Evolutionary conservation across 2,888 invertebrate genomes (phyloP), one percentile per base, ranked within the genome.

Genomic region (Odontomyia ornata): DNA sequence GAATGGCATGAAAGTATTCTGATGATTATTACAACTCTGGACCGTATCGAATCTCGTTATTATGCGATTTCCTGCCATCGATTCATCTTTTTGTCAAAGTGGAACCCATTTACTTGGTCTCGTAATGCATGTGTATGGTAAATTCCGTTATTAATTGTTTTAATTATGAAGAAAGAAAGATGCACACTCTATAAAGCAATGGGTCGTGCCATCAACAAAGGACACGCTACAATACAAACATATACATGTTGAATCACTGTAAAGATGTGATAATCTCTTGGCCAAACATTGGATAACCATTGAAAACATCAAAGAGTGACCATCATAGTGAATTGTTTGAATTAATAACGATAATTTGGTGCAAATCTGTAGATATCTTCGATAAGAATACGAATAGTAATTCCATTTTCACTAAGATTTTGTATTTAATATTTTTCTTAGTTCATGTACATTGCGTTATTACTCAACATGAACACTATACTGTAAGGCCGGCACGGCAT

Each of bases 61-160:
- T 47, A 67, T 47, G 52, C 36, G 60, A 57, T 43, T 60, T 43
- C 47, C 65, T 47, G 56, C 25, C 21, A 52, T 47, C 76, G 30
- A 76, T 76, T 76, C 76, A 76, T 76, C 76, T 65, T 76, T 67
- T 65, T 52, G 65, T 65, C 65, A 64, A 28, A 46, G 52, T n/a
- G 25, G 15, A 28, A n/a, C 11, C 18, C 23, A 60, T 57, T n/a
- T 62, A 11, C 43, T 57, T 43, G 57, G 36, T 28, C 28, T 47
- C 64, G 21, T 62, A 13, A 25, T 46, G 27, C 27, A 27, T 65
- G 28, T 36, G 9, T 36, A 36, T 52, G 28, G 27, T 28, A 36
- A 76, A 65, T 30, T 65, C 76, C 47, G 56, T 76, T 76, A 76
- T 76, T 76, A 76, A 76, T 76, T 64, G 76, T 65, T 76, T 76